phyloP scores from a whole-genome alignment of 2,113 vertebrate species.

The Phalacrocorax aristotelis region DNA sequence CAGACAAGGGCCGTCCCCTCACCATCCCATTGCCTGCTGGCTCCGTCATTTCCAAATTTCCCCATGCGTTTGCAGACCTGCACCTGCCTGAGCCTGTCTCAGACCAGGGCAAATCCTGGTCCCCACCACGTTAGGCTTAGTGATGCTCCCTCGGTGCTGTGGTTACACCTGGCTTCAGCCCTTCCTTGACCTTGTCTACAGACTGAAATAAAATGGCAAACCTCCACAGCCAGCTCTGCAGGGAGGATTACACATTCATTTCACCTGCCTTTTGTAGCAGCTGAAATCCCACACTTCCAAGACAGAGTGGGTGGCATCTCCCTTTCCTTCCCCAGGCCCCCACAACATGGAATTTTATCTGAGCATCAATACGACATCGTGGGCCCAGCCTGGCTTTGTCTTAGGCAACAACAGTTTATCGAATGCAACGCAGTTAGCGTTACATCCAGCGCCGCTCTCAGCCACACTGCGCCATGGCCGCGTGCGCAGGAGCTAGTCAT shows the following conservation, averaged over 20 bases:
- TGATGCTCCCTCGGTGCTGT: not conserved
- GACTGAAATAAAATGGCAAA: not conserved
- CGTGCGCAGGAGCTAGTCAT: not conserved
- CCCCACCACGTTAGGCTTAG: not conserved
- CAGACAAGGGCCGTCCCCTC: not conserved
- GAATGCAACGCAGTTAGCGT: not conserved
- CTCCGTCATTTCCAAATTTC: not conserved
- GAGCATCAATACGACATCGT: rapidly evolving
- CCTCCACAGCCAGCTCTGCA: not conserved
- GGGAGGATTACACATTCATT: not conserved
- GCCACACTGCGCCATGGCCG: not conserved
- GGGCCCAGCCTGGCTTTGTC: not conserved
- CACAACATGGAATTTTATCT: not conserved
- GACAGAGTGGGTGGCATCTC: rapidly evolving
- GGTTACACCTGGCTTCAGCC: not conserved
- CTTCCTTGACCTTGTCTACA: not conserved
- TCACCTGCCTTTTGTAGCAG: not conserved
- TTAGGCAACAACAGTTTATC: not conserved
- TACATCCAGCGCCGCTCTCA: not conserved
- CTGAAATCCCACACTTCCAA: not conserved
- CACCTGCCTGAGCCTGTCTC: not conserved
- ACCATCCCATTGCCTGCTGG: not conserved
- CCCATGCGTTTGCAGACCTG: not conserved
- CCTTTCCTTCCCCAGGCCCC: not conserved
- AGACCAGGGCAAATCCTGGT: rapidly evolving